These are phyloP conservation scores for Halcyon leucocephala DNA, from an alignment of 2,797 vertebrate species.

Conservation along the genomic window DNA sequence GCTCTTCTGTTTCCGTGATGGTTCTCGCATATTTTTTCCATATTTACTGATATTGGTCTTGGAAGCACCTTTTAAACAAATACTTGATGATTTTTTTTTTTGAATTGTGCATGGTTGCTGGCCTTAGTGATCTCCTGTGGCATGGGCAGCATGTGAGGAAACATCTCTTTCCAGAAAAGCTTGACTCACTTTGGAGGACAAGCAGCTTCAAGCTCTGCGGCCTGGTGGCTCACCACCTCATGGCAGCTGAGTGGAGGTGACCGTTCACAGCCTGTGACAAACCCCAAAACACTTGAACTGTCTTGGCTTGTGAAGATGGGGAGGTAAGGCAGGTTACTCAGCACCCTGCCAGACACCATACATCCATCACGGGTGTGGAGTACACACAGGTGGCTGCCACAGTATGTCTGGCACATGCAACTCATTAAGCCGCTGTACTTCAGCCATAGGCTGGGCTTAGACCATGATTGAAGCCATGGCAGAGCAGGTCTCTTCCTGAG, in stretches of 20 bases:
- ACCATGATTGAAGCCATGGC: neutral
- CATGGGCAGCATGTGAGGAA: neutral
- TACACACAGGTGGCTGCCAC: neutral
- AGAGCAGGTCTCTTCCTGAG: neutral
- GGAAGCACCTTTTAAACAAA: neutral
- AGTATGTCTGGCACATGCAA: neutral
- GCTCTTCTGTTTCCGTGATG: neutral
- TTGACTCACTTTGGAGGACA: neutral
- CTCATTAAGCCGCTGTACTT: neutral
- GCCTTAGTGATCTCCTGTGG: neutral
- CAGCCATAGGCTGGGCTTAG: neutral
- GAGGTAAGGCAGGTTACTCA: neutral
- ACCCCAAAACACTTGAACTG: neutral
- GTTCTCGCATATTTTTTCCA: neutral
- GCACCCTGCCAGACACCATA: fast-evolving
- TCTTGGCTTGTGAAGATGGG: neutral
- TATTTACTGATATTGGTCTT: neutral
- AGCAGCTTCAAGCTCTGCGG: neutral
- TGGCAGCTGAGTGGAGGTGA: neutral
- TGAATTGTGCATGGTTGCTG: neutral
- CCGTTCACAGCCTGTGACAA: neutral
- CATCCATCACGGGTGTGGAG: fast-evolving
- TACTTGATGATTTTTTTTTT: neutral
- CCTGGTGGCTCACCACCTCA: neutral
- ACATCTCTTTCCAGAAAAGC: neutral